A percentile compares a stretch with the other conserved stretches of the same genome.
Conservation (phyloP, 2,113 vertebrate species). For the Mohoua ochrocephala region DNA sequence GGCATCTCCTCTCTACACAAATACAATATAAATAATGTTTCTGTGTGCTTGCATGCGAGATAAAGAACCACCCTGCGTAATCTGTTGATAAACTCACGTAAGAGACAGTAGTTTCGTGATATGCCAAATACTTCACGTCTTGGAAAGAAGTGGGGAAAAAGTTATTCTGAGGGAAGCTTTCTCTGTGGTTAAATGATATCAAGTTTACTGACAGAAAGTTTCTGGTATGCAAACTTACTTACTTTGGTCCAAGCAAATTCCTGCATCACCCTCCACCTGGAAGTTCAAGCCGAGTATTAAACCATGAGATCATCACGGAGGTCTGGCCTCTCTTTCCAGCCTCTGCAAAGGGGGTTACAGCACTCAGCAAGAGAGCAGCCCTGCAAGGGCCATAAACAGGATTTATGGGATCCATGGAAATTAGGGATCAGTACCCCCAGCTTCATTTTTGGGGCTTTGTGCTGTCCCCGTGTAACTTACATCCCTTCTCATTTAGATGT, state of each 20-base stretch:
- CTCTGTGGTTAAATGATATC: neutral
- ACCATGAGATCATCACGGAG: neutral
- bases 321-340: neutral
- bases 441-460: neutral
- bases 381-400: neutral
- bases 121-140: neutral
- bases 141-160: neutral
- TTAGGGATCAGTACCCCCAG: fast-evolving
- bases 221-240: neutral
- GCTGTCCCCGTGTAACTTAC: neutral
- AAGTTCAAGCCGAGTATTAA: neutral
- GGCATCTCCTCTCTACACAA: neutral
- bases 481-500: neutral
- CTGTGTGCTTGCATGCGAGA: neutral
- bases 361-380: neutral
- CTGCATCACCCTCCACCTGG: neutral
- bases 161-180: neutral
- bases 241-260: neutral
- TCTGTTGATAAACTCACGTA: neutral
- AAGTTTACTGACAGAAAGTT: neutral
- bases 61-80: neutral
- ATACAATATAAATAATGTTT: neutral
- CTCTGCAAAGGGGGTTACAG: neutral
- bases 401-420: neutral
- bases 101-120: neutral